Evolutionary conservation across 2,888 invertebrate species (phyloP), one percentile per base, ranked within the genome.

Genomic region (Pyrrhia umbra): DNA sequence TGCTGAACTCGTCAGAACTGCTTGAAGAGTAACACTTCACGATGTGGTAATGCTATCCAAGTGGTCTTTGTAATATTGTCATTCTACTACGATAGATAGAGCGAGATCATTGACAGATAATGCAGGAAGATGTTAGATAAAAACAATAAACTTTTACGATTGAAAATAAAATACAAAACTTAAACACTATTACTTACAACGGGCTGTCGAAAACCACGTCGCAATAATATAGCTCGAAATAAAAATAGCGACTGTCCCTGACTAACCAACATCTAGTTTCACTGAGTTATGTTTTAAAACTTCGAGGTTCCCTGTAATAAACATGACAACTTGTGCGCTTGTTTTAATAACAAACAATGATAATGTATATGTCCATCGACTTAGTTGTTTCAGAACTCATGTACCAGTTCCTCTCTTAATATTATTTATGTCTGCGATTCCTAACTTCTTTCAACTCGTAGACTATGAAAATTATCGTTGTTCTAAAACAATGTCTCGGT

Each of bases 381-480:
- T 80, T 56, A 16, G 45, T 57, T 65, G 73, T 68, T 77, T 52
- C 51, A 56, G 52, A 51, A 51, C 62, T 58, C 40, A 20, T 34
- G 10, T n/a, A 68, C 56, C 74, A 60, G 68, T 78, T 71, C 60
- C 65, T 73, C 66, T 64, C 72, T 68, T 70, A 57, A 63, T 55
- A 68, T 76, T 81, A 80, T 81, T 80, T 79, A 77, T 78, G 64
- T 69, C 64, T 72, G 57, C 68, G 72, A 73, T 75, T 68, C 68
- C 55, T 68, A 85, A 86, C 83, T 88, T 85, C 79, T 83, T 85
- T 84, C 81, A 78, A 83, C 76, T 81, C 75, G 77, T 74, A 73
- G 80, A 75, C 82, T 81, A 78, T 83, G 80, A 81, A 86, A 89
- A 85, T 89, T 82, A 89, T 88, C 82, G 86, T 75, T 88, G 88